These are phyloP conservation scores for Oostethus manadensis DNA, from an alignment of 2,113 vertebrate genomes.

Conservation along the genomic window DNA sequence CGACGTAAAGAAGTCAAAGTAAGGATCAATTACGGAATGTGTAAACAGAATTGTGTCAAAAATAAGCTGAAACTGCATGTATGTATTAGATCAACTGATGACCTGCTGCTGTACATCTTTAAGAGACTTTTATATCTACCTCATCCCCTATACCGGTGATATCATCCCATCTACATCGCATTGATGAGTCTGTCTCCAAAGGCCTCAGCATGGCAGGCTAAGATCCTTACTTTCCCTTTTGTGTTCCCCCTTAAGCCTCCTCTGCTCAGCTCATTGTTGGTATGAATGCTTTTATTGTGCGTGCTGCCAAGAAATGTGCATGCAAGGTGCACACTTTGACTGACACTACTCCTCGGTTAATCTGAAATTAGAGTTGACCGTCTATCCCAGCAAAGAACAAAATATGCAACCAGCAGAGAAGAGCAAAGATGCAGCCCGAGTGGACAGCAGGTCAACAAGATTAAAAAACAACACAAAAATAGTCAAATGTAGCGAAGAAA, in stretches of 20 bases:
- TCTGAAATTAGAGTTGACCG: background rate
- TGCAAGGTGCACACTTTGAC: conserved; percentile 16
- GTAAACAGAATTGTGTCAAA: too few species aligned
- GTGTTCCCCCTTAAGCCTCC: conserved; percentile 17
- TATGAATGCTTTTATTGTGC: conserved; percentile 69
- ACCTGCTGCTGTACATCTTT: too few species aligned
- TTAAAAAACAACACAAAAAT: too few species aligned
- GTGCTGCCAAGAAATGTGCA: conserved; percentile 58
- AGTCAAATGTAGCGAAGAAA: too few species aligned
- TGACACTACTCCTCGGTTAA: background rate
- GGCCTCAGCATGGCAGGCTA: conserved; percentile 32
- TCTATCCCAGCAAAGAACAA: conserved; percentile 13
- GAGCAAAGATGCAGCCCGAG: background rate
- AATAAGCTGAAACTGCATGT: too few species aligned
- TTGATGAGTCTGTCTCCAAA: conserved; percentile 19
- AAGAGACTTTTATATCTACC: too few species aligned
- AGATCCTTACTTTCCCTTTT: conserved; percentile 32
- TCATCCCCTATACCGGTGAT: conserved; percentile 7
- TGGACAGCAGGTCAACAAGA: too few species aligned
- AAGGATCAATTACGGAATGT: too few species aligned
- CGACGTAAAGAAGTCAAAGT: too few species aligned
- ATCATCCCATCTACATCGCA: conserved; percentile 33
- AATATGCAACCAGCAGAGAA: background rate
- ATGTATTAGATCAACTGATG: too few species aligned
- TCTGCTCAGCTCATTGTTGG: conserved; percentile 40